Evolutionary conservation across 2,113 vertebrate genomes (phyloP).

Genomic region (Phycodurus eques): DNA sequence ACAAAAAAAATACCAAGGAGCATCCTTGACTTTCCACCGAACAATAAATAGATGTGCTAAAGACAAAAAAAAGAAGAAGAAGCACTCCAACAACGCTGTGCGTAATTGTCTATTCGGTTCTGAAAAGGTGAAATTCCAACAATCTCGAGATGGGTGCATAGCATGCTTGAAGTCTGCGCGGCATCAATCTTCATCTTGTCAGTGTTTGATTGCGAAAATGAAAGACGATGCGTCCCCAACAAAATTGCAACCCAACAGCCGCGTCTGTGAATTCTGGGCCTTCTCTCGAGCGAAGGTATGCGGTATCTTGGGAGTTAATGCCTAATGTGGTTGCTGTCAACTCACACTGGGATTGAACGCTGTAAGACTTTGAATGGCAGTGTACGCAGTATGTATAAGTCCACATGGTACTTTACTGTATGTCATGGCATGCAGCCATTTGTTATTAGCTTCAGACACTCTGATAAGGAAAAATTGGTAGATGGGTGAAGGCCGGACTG

Average conservation of each 20-base stretch:
- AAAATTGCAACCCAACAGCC: constrained; percentile 29
- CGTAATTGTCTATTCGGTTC: constrained; percentile 13
- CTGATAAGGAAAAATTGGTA: constrained; percentile 53
- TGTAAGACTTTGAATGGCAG: constrained; percentile 8
- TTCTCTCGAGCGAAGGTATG: constrained; percentile 11
- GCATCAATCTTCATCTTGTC: constrained; percentile 31
- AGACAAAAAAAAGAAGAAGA: neutral
- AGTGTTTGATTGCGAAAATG: constrained; percentile 50
- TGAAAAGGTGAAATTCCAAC: constrained; percentile 17
- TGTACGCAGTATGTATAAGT: constrained; percentile 7
- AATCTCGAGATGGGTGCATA: constrained; percentile 15
- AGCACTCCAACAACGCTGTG: constrained; percentile 15
- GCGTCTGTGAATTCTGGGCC: constrained; percentile 24
- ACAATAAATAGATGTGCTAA: constrained; percentile 25
- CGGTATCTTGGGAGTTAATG: constrained; percentile 35
- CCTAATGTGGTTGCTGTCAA: constrained; percentile 2
- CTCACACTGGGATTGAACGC: constrained; percentile 23
- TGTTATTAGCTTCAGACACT: constrained; percentile 42
- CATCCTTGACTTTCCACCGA: constrained; percentile 16
- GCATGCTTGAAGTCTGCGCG: constrained; percentile 33
- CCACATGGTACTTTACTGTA: constrained; percentile 14
- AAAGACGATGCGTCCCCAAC: constrained; percentile 14
- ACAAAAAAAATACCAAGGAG: constrained; percentile 8
- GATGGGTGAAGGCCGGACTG: constrained; percentile 51
- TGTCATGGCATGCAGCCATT: constrained; percentile 39